Base-by-base conservation (phyloP, 2,888 invertebrate genomes). In the Drosophila affinis region DNA sequence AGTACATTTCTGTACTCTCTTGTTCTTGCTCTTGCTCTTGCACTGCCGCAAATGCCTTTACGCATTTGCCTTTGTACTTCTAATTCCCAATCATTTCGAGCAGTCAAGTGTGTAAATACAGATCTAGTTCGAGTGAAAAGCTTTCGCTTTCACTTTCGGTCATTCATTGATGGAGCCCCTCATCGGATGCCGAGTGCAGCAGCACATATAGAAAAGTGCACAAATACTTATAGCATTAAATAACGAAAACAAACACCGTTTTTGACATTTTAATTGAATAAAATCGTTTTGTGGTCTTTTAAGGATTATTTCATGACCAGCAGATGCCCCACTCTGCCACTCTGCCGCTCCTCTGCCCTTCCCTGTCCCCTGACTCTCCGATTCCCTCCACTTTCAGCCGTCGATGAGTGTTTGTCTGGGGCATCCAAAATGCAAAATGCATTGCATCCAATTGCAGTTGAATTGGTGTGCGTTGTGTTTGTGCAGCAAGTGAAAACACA, bases 261-360 rank as follows among this genome's bases (percentile, higher is more conserved):
- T 67, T 84, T 84, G 84, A 88, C 84, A 88, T 88, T 84, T 84
- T 84, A 84, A 84, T 84, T 84, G 84, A 84, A 84, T 84, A 83
- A 88, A 84, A 88, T 83, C 88, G 83, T 86, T 84, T 83, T 88
- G 83, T 82, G 88, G 87, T 88, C 82, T 87, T 83, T 83, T 87
- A 83, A 83, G 82, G 82, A 83, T 87, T 87, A 83, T 83, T 83
- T 87, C 83, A 87, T 87, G 86, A 80, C 82, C 82, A 85, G 63
- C 82, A 79, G 67, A 76, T 79, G 81, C 47, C 56, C 18, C 39
- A 54, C 61, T 27, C 17, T 6, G 34, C 27, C 34, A 2, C 3
- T 32, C 32, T 34, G 14, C 61, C 12, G 12, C 3, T 34, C 32
- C 14, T 14, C 61, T 9, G 12, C 17, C 63, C 1, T 14, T 1